A percentile compares a stretch with the other conserved stretches of the same genome.
phyloP scores from a whole-genome alignment of 2,888 invertebrate species.

The Tetragonisca angustula region DNA sequence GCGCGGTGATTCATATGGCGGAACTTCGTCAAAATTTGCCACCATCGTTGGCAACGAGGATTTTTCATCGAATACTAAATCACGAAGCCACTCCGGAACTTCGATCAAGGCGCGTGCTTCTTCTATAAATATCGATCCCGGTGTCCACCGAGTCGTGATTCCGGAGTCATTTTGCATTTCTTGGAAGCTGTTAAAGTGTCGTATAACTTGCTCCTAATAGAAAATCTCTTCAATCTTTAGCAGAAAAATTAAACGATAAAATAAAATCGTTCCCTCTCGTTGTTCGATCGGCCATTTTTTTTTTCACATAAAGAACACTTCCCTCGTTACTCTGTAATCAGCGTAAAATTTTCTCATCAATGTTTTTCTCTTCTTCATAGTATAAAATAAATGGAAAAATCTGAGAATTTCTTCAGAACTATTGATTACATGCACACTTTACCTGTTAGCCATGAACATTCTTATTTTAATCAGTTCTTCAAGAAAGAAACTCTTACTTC shows the following conservation, averaged over 20 bases:
- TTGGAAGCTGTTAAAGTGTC: background rate
- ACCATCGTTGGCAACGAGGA: background rate
- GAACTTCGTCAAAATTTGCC: slow-evolving; percentile 15
- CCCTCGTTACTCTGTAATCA: slow-evolving; percentile 49
- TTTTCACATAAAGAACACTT: slow-evolving; percentile 12
- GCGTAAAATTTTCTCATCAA: slow-evolving; percentile 44
- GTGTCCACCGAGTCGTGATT: slow-evolving; percentile 10
- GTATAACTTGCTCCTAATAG: background rate
- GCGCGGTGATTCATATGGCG: background rate
- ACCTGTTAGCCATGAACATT: background rate
- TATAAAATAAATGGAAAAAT: background rate
- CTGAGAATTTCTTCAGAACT: background rate
- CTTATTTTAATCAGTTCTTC: background rate
- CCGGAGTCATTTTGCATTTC: slow-evolving; percentile 21
- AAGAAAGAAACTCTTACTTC: background rate
- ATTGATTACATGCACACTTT: background rate
- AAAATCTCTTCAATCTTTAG: background rate
- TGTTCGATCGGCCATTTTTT: background rate
- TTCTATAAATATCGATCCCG: slow-evolving; percentile 39
- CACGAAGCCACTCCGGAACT: slow-evolving; percentile 4
- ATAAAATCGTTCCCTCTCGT: background rate
- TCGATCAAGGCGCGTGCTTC: slow-evolving; percentile 23
- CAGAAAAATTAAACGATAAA: background rate
- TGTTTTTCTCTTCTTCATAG: background rate
- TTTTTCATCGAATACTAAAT: slow-evolving; percentile 26